Base-by-base conservation (phyloP, 2,797 vertebrate genomes). In the Petrocephalus sullivani region DNA sequence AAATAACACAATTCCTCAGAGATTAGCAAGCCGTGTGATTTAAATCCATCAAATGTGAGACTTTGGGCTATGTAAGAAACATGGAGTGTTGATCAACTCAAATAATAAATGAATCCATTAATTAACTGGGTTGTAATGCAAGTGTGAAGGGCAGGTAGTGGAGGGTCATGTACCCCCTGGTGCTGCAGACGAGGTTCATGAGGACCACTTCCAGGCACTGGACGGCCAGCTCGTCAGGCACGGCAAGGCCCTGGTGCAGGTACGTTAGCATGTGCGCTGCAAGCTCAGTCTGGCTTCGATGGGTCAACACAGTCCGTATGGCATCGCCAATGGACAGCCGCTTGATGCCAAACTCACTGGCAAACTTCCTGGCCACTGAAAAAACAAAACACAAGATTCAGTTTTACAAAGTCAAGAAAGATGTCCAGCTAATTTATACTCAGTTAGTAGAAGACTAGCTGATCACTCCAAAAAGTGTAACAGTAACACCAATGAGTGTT, bases 141-240 rank as follows among this genome's bases (percentile, higher is more conserved):
- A 67, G 49, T 1, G n/a, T 75, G 82, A 87, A 9, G 19, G 21
- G 64, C 41, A 49, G 19, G 19, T 49, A 49, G 41, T 16, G n/a
- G 4, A 41, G 57, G 4, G 14, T 3, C 9, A 53, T 89, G 90
- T 94, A 99, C 98, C 98, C 98, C 1, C 90, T 91, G 7, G 93
- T 96, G 87, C 91, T 94, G 91, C 97, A 98, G 33, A 91, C 82
- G 0, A 92, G 90, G 87, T 95, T 95, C 96, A 98, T 95, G 90
- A 98, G 92, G 8, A 92, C 93, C 89, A 96, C 93, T 88, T 98
- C 96, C 87, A 99, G 93, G 92, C 97, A 97, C 90, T 96, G 96
- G 91, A 97, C 75, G 37, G 96, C 96, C 91, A 99, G 93, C 88
- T 97, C 96, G 81, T 99, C 97, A 2, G 98, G 98, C 4, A 96